Evolutionary conservation across 2,888 invertebrate genomes (phyloP), one percentile per base, ranked within the genome.

Genomic region (Deilephila porcellus): DNA sequence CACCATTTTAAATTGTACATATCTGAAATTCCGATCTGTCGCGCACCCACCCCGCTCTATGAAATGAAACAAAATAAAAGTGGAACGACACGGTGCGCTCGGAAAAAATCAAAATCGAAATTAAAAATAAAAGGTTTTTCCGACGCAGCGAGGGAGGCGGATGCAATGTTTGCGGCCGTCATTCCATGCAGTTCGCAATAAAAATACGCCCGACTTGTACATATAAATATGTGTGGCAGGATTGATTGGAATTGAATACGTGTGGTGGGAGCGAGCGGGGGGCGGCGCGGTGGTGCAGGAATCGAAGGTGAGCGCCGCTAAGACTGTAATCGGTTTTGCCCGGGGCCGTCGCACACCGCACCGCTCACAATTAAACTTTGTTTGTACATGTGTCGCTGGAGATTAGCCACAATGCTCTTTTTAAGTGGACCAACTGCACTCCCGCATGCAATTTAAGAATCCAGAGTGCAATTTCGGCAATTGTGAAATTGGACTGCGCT

Each of bases 1-100:
- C 94, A 94, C 94, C 91, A 94, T 94, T 94, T 94, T 94, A 94
- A 94, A 94, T 94, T 94, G 94, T 94, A 94, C 94, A 94, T 94
- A 94, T 94, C 93, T 93, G 93, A 93, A 94, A 94, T 94, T 94
- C 94, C 94, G 92, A 94, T 94, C 94, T 91, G 94, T 94, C 94
- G 93, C 93, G 91, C 93, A 89, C 91, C 91, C 93, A 92, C 93
- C 93, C 93, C 85, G 91, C 89, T 92, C 94, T 94, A 94, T 94
- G 94, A 94, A 94, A 94, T 94, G 93, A 94, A 94, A 94, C 93
- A 91, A 94, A 94, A 94, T 93, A 94, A 94, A 94, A 94, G 88
- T 90, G 88, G 88, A 90, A 87, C 92, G 92, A 88, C 87, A 86
- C 90, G 89, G 89, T 85, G 87, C 90, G 91, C 90, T 86, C 89